Base-by-base conservation (phyloP, 1,140 invertebrate species). In the Heliconius hermathena region DNA sequence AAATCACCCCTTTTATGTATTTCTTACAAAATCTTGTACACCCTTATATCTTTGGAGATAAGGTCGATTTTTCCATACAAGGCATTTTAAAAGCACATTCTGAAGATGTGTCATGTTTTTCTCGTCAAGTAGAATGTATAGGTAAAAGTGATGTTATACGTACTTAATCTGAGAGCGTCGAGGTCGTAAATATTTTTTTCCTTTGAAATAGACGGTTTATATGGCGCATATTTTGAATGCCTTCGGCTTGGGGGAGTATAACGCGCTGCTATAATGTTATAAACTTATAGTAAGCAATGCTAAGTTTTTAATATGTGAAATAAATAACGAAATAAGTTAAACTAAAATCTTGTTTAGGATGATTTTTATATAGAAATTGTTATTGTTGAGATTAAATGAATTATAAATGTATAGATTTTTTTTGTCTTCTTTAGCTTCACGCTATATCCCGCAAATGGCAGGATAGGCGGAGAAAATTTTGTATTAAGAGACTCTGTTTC, bases 131-230 rank as follows among this genome's bases (percentile, higher is more conserved):
- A 81, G 73, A 75, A 66, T 80, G 78, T 82, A 82, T 83, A 79
- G 83, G 83, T 83, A 83, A 83, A 84, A 81, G 74, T 82, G 82
- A 84, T 87, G 84, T 86, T 88, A 84, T 87, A 86, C 83, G 84
- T 86, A 86, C 84, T 89, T 90, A 91, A 89, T 90, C 85, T 87
- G 77, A 83, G 78, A 79, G 76, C 75, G 80, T 82, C 83, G 81
- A 75, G 75, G 78, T 77, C 82, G 83, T 87, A 88, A 90, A 88
- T 86, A 87, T 88, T 85, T 81, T 81, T 78, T 66, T 81, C 60
- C 49, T 75, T 8, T 20, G n/a, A 46, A 72, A 73, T 72, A 54
- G 16, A 49, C 29, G 49, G 66, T 76, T 73, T 76, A 70, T 73
- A 76, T 72, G 49, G 66, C 36, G 54, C 70, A 11, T 38, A 36